phyloP scores from a whole-genome alignment of 2,113 vertebrate species.

The Alligator mississippiensis region DNA sequence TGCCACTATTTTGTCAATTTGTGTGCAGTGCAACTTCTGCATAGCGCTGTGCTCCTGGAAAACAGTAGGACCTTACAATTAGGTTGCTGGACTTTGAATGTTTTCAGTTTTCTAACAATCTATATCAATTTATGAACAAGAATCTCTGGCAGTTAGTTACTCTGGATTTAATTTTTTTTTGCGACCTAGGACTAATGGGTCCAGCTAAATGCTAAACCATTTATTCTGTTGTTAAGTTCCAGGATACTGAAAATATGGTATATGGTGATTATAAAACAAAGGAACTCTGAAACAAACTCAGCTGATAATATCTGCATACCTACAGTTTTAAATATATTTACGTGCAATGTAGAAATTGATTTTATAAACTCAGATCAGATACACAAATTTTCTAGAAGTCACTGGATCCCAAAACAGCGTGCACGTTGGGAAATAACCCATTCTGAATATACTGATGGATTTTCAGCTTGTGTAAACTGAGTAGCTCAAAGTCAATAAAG shows the following conservation, averaged over 20 bases:
- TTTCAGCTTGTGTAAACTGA: neutral
- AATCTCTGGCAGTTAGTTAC: neutral
- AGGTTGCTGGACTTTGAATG: constrained; percentile 34
- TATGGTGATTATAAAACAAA: neutral
- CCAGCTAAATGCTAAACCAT: neutral
- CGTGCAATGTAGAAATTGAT: neutral
- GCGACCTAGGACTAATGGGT: neutral
- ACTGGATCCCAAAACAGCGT: neutral
- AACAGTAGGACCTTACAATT: constrained; percentile 49
- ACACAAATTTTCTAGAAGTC: neutral
- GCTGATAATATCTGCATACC: neutral
- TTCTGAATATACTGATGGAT: neutral
- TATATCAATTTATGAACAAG: neutral
- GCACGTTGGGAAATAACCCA: neutral
- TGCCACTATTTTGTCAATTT: constrained; percentile 96
- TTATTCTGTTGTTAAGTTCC: neutral
- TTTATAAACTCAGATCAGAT: neutral
- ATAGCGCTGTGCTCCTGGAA: constrained; percentile 92
- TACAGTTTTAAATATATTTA: neutral
- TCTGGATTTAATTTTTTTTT: neutral
- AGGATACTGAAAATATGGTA: neutral
- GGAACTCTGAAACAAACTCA: neutral
- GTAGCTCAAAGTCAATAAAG: neutral
- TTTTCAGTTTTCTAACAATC: neutral
- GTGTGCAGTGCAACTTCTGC: constrained; percentile 96